These are phyloP conservation scores for Uropsilus gracilis DNA, from an alignment of 2,113 vertebrate genomes.

Conservation along the genomic window DNA sequence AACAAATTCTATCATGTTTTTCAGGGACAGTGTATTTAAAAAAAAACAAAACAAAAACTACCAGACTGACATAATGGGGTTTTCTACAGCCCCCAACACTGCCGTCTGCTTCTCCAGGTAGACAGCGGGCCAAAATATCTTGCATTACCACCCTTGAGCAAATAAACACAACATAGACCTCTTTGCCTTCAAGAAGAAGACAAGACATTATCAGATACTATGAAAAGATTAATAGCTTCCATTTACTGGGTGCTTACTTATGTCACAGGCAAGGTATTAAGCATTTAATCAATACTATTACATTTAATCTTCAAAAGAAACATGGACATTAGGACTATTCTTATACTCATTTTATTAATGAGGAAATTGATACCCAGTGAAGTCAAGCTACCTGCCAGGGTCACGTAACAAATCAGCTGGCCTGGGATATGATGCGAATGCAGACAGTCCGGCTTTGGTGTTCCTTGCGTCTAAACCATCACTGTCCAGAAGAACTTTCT, in stretches of 20 bases:
- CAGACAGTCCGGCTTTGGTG: background rate
- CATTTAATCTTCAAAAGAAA: background rate
- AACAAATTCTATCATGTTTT: slow-evolving; percentile 77
- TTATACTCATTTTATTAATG: background rate
- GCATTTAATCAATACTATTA: background rate
- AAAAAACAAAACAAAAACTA: slow-evolving; percentile 41
- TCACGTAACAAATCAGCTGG: background rate
- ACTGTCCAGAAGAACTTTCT: background rate
- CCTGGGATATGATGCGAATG: background rate
- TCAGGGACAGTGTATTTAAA: background rate
- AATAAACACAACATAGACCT: background rate
- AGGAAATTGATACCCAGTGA: background rate
- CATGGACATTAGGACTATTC: background rate
- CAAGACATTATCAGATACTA: background rate
- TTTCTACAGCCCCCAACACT: slow-evolving; percentile 13
- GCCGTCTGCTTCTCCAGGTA: slow-evolving; percentile 38
- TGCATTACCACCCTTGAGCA: slow-evolving; percentile 25
- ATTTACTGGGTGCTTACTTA: background rate
- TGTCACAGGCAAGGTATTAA: background rate
- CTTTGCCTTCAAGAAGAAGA: background rate
- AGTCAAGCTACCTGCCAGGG: background rate
- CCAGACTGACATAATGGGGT: slow-evolving; percentile 14
- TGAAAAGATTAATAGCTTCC: background rate
- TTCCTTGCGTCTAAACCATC: background rate
- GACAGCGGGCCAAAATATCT: slow-evolving; percentile 31